A percentile compares a stretch with the other conserved stretches of the same genome.
These are phyloP conservation scores for Teinopalpus imperialis DNA, from an alignment of 2,888 invertebrate genomes.

Conservation along the genomic window DNA sequence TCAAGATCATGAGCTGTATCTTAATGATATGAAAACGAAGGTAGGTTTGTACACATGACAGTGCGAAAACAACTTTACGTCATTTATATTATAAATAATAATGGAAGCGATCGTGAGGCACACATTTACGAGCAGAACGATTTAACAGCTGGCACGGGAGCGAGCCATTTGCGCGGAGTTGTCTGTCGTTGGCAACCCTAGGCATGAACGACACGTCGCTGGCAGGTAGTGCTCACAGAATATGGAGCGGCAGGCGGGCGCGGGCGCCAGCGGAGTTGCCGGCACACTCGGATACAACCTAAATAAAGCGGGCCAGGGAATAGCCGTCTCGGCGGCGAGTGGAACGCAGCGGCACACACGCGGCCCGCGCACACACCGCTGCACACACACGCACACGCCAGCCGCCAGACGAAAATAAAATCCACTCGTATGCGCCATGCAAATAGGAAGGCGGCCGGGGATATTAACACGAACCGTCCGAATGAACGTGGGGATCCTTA, in stretches of 20 bases:
- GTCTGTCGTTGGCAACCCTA: conserved; percentile 36
- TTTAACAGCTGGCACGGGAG: conserved; percentile 17
- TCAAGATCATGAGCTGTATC: conserved; percentile 4
- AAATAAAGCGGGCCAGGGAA: conserved; percentile 75
- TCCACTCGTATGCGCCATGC: conserved; percentile 80
- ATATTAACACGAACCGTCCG: conserved; percentile 55
- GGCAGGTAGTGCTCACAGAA: conserved; percentile 34
- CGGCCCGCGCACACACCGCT: conserved; percentile 46
- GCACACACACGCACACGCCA: conserved; percentile 59
- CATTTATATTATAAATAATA: not conserved
- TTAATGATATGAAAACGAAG: not conserved
- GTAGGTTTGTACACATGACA: conserved; percentile 17
- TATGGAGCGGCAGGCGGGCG: conserved; percentile 35
- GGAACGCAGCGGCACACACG: conserved; percentile 40
- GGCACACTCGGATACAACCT: conserved; percentile 69
- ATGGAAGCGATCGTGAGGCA: not conserved
- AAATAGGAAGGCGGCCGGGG: conserved; percentile 75
- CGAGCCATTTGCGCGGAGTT: conserved; percentile 3
- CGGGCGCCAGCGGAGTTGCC: conserved; percentile 42
- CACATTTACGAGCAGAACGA: conserved; percentile 11
- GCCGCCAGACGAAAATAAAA: conserved; percentile 79
- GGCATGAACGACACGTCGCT: conserved; percentile 30
- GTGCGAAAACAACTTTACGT: conserved; percentile 2
- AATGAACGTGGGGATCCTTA: conserved; percentile 76
- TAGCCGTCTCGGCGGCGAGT: conserved; percentile 65